Evolutionary conservation across 2,888 invertebrate species (phyloP).

Genomic region (Lasioglossum marginatum): DNA sequence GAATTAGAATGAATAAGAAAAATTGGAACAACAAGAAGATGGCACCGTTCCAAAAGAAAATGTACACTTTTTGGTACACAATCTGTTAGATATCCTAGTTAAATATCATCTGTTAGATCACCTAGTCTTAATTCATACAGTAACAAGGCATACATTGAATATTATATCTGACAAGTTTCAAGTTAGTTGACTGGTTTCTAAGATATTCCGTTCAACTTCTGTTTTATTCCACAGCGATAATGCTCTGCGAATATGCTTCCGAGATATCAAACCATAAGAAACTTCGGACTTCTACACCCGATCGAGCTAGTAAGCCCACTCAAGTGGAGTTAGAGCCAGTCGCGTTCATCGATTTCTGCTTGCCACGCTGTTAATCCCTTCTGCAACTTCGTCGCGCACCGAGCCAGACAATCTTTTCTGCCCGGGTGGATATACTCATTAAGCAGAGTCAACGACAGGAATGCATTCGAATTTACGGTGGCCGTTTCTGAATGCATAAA

Average conservation of each 20-base stretch:
- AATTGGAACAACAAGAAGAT: background rate
- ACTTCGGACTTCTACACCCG: background rate
- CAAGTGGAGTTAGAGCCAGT: background rate
- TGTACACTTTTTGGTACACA: background rate
- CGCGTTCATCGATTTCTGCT: background rate
- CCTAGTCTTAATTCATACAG: background rate
- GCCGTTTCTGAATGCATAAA: background rate
- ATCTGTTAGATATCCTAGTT: no score
- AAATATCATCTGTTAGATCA: no score
- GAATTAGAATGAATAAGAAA: background rate
- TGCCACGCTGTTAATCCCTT: background rate
- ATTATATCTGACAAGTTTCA: background rate
- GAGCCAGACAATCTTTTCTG: background rate
- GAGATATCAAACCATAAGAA: background rate
- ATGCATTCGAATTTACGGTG: background rate
- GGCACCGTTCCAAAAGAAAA: background rate
- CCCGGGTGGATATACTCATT: background rate
- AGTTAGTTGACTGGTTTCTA: background rate
- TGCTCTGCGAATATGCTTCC: background rate
- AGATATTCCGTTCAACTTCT: background rate
- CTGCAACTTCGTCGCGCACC: background rate
- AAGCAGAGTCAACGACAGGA: background rate
- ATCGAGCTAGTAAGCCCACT: background rate
- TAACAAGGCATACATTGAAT: background rate
- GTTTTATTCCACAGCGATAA: background rate